Evolutionary conservation across 2,113 vertebrate species (phyloP).

Genomic region (Pseudorasbora parva): DNA sequence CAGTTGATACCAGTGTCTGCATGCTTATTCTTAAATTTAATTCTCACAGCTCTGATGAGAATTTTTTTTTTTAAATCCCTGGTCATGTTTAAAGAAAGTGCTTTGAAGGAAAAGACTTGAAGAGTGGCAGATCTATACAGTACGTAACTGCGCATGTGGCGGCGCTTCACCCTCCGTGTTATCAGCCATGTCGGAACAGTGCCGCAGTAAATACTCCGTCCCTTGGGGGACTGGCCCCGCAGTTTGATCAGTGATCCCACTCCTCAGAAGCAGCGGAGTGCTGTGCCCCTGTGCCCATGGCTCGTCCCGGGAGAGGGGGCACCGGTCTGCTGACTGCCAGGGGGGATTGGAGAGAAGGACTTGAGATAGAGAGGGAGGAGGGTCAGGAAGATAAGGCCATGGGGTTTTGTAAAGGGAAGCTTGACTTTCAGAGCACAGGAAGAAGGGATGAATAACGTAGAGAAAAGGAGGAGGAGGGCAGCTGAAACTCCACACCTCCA

Average conservation of each 20-base stretch:
- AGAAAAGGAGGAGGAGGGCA: constrained; percentile 76
- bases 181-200: constrained; percentile 58
- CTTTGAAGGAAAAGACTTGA: not conserved
- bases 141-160: constrained; percentile 7
- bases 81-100: not conserved
- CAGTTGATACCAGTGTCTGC: not conserved
- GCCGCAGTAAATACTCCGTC: constrained; percentile 48
- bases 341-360: constrained; percentile 67
- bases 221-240: constrained; percentile 28
- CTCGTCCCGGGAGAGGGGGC: constrained; percentile 63
- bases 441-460: constrained; percentile 80
- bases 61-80: not conserved
- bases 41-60: constrained; percentile 1
- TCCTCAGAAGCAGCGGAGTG: constrained; percentile 47
- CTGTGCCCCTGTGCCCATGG: constrained; percentile 58
- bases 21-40: not conserved
- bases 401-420: constrained; percentile 83
- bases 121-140: constrained; percentile 1
- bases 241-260: constrained; percentile 62
- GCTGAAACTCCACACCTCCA: constrained; percentile 84
- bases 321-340: constrained; percentile 65
- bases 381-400: constrained; percentile 83
- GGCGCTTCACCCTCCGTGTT: constrained; percentile 45
- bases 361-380: constrained; percentile 75
- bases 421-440: constrained; percentile 89